Evolutionary conservation across 2,113 vertebrate species (phyloP).

Genomic region (Grammomys dolichurus): DNA sequence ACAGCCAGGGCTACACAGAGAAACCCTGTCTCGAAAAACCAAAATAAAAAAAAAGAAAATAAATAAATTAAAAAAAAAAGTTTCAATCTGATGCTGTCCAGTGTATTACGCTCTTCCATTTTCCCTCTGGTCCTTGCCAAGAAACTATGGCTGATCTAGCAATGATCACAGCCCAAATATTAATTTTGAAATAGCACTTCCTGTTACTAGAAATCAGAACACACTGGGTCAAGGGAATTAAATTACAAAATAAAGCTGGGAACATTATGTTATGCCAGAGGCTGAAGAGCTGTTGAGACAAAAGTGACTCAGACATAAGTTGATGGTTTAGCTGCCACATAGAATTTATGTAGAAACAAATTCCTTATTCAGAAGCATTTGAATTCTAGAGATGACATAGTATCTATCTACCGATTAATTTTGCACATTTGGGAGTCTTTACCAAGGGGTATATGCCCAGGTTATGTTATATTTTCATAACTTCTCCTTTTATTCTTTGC

Average conservation of each 20-base stretch:
- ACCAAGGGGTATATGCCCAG: background rate
- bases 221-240: background rate
- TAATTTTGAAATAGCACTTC: constrained; percentile 46
- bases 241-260: constrained; percentile 55
- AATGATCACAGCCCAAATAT: background rate
- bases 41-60: too few species aligned
- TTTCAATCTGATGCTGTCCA: background rate
- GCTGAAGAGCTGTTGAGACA: background rate
- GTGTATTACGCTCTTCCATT: background rate
- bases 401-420: background rate
- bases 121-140: background rate
- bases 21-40: too few species aligned
- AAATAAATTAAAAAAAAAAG: background rate
- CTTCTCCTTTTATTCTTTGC: background rate
- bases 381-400: constrained; percentile 44
- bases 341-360: constrained; percentile 55
- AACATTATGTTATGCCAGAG: constrained; percentile 35
- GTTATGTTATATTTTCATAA: constrained; percentile 31
- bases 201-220: constrained; percentile 11
- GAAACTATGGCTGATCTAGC: background rate
- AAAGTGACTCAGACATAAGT: background rate
- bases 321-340: background rate
- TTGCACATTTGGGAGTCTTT: constrained; percentile 23
- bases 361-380: constrained; percentile 42
- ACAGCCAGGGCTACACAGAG: too few species aligned